These are phyloP conservation scores for Ibycter americanus DNA, from an alignment of 2,797 vertebrate species.

Conservation along the genomic window DNA sequence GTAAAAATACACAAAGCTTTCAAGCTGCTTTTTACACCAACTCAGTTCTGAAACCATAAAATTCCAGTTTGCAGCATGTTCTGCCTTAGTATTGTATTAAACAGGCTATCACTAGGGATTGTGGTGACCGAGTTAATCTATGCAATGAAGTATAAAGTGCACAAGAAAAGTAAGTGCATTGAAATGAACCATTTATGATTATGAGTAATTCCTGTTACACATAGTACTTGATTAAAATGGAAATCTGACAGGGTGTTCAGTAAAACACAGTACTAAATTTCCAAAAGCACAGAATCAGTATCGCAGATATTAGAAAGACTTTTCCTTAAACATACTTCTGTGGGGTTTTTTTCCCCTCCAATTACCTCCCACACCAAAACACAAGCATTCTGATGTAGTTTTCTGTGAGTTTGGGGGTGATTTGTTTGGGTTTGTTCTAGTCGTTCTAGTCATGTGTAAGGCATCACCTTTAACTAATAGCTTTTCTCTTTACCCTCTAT, in stretches of 20 bases:
- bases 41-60: neutral
- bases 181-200: constrained; percentile 1
- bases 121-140: neutral
- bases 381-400: neutral
- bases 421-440: neutral
- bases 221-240: neutral
- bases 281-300: neutral
- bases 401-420: neutral
- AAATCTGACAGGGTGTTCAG: neutral
- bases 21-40: constrained; percentile 17
- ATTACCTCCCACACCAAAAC: neutral
- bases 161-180: constrained; percentile 46
- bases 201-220: neutral
- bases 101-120: neutral
- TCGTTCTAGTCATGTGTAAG: neutral
- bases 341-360: neutral
- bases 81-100: neutral
- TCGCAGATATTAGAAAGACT: neutral
- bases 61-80: neutral
- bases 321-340: neutral
- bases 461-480: neutral
- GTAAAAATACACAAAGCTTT: constrained; percentile 50
- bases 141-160: constrained; percentile 25
- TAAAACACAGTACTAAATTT: neutral
- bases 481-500: neutral